Conservation (phyloP, 2,113 vertebrate species). For the Climacteris rufus region DNA sequence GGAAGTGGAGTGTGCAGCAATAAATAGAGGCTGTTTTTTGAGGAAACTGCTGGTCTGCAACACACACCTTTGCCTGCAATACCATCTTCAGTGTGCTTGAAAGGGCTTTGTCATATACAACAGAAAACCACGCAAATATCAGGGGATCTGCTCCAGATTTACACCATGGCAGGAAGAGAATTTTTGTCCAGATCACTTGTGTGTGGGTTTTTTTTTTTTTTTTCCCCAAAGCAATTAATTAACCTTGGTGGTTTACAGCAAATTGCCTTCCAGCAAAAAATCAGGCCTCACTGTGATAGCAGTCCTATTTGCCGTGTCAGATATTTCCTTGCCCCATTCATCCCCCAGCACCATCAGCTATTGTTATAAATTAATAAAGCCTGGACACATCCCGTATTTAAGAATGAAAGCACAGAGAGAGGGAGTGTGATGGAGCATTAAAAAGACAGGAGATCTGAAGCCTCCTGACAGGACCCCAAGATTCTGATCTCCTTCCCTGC, state of each 20-base stretch:
- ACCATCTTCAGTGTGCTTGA: accelerated
- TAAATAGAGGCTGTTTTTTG: background rate
- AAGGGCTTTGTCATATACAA: background rate
- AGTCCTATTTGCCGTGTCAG: slow-evolving; percentile 30
- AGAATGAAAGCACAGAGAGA: background rate
- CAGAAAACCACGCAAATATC: background rate
- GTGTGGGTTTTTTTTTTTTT: accelerated
- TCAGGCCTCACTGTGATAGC: background rate
- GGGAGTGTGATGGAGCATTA: background rate
- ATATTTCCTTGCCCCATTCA: background rate
- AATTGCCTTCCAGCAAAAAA: slow-evolving; percentile 3
- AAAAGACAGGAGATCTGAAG: background rate
- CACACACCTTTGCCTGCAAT: background rate
- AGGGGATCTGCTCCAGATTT: background rate
- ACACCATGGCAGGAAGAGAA: background rate
- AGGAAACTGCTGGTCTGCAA: background rate
- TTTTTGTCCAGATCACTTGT: background rate
- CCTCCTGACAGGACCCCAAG: background rate
- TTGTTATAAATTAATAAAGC: slow-evolving; percentile 45
- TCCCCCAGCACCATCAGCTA: slow-evolving; percentile 32
- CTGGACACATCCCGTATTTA: background rate
- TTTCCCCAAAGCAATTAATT: background rate
- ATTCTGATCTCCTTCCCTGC: background rate
- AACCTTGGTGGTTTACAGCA: background rate
- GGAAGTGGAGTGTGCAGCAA: background rate